Base-by-base conservation (phyloP, 64 coral and sea anemone genomes). In the Montipora foliosa region DNA sequence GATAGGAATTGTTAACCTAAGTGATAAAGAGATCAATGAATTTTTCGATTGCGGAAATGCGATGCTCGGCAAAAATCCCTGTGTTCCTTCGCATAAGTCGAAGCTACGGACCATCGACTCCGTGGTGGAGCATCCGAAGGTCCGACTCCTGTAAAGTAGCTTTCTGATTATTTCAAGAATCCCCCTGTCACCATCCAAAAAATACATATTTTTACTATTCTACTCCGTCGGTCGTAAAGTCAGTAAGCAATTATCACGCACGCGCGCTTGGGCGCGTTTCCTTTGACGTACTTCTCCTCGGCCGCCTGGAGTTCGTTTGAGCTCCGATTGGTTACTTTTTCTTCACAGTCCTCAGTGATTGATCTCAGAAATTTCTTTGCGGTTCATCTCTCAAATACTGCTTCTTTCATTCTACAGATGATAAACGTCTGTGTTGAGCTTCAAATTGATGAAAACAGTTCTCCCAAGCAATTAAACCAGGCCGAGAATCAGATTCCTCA, bases 351-450 rank as follows among this genome's bases (percentile, higher is more conserved):
- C 3, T 3, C 61, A 14, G 13, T 14, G 61, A 64, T 16, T 16
- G 2, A 64, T 2, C 3, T 14, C 61, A 15, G 14, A 64, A 12
- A 64, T 12, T 64, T 64, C 14, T 3, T 64, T 64, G 0, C 13
- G 4, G 13, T 16, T 64, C 0, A 16, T 15, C 9, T 12, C 61
- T 1, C 10, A 3, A 14, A 0, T 14, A 5, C 25, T 37, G 37
- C 19, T 74, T 17, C 15, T 44, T 48, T 25, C 1, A 58, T 67
- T 76, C 16, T 21, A 45, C 81, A 92, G 90, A 83, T 19, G 14
- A 92, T 92, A 81, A 75, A 44, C 12, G 90, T 92, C 48, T 85
- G 81, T 12, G 80, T 92, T 16, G 79, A 82, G 14, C 78, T 92
- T 19, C 21, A 76, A 70, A 62, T 92, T 49, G 24, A 77, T 46